Evolutionary conservation across 1,140 invertebrate species (phyloP), one percentile per base, ranked within the genome.

Genomic region (Sycophila sp.): DNA sequence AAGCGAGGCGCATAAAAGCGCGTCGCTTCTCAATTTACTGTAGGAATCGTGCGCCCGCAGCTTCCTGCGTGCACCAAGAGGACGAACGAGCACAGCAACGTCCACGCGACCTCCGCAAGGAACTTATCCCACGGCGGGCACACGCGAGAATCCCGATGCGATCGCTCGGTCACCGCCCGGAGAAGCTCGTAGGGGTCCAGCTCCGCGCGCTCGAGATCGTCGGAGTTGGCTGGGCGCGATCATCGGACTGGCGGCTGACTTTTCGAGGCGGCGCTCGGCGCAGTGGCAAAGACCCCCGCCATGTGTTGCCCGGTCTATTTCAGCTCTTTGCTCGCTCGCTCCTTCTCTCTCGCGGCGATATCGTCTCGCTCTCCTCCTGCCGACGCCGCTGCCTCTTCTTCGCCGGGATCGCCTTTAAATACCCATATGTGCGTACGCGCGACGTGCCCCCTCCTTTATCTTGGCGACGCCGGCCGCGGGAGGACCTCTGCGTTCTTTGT

Each of bases 241-340:
- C 17, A 22, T 47, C 42, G 42, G 42, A 22, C 42, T 22, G 19
- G 24, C 42, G 42, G 17, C 71, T 66, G 72, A 47, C 60, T 68
- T 75, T 73, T 72, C 53, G 69, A 72, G 70, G 75, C 73, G 71
- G 73, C 73, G 75, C 58, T 69, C 75, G 75, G 71, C 74, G 75
- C 73, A 75, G 77, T 75, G 76, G 72, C 74, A 79, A 80, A 79
- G 76, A 82, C 78, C 83, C 81, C 82, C 81, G 82, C 81, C 83
- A 85, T 82, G 80, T 82, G 81, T 76, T 78, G 74, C 56, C 55
- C 32, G 4, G 32, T 83, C 80, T 85, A 83, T 85, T 83, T 85
- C 81, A 80, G 76, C 77, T 75, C 73, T 67, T 62, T 69, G 64
- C 69, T 71, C 74, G 10, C 24, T 38, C 34, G 2, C 32, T 59